Conservation (phyloP, 2,797 vertebrate species). For the Lutjanus campechanus region DNA sequence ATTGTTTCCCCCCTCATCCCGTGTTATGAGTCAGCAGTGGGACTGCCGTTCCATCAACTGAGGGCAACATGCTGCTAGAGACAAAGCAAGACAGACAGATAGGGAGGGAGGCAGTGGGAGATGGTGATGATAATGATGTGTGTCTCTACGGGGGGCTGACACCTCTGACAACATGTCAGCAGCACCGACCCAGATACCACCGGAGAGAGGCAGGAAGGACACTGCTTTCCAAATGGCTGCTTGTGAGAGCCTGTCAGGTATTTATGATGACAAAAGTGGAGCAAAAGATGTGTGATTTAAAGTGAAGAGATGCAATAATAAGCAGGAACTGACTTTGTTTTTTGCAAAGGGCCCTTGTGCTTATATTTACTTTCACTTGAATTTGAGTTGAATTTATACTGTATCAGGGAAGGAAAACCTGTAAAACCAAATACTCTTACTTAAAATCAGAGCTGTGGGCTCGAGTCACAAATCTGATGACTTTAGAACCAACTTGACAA, state of each 20-base stretch:
- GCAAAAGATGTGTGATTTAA: slow-evolving; percentile 9
- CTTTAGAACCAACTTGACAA: too few species aligned
- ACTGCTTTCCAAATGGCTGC: slow-evolving; percentile 19
- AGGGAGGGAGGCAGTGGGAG: slow-evolving; percentile 56
- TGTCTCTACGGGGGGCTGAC: slow-evolving; percentile 65
- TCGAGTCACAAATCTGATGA: too few species aligned
- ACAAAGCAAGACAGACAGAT: slow-evolving; percentile 63
- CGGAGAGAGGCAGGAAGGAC: slow-evolving; percentile 46
- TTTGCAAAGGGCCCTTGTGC: not conserved
- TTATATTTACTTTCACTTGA: not conserved
- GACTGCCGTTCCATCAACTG: slow-evolving; percentile 59
- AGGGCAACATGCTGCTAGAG: slow-evolving; percentile 58
- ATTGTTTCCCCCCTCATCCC: slow-evolving; percentile 9
- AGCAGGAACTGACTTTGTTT: not conserved
- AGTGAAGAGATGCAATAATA: not conserved
- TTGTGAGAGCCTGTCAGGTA: slow-evolving; percentile 38
- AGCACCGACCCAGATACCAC: slow-evolving; percentile 62
- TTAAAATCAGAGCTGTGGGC: too few species aligned
- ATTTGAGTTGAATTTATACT: not conserved
- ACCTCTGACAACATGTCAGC: slow-evolving; percentile 75
- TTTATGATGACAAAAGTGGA: slow-evolving; percentile 6
- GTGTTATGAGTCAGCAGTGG: slow-evolving; percentile 68
- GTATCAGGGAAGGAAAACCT: not conserved
- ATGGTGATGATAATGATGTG: slow-evolving; percentile 75
- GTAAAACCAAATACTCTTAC: not conserved